Base-by-base conservation (phyloP, 2,113 vertebrate genomes). In the Panthera tigris region DNA sequence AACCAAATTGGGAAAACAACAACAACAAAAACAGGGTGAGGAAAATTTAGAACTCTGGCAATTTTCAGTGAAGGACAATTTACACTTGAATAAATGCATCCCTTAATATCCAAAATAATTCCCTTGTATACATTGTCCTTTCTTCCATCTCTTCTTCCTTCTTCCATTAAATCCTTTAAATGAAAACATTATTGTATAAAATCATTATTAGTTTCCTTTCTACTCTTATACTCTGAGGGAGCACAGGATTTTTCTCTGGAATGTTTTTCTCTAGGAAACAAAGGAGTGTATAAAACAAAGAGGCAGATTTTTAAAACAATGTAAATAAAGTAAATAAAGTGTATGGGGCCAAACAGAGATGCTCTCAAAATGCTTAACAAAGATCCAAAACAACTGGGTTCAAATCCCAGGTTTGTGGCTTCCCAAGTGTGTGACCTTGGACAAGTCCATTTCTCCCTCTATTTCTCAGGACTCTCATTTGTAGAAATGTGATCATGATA, bases 31-130 rank as follows among this genome's bases (percentile, higher is more conserved):
- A 66, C 19, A 41, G 14, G 21, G 16, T 29, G 13, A 91, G 16
- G 27, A 94, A 79, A 97, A 55, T 89, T 90, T 95, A 91, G 31
- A 90, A 83, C 3, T 71, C 36, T 39, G n/a, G 25, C 21, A 81
- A 68, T 2, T 66, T 96, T 94, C 19, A 12, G 11, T 66, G 88
- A 68, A 93, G 16, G n/a, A 80, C 8, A 71, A 55, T 65, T 89
- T 95, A 96, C 91, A 78, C 25, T 79, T 76, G 18, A 90, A 94
- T 16, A 86, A 76, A 92, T 41, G 39, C 8, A 79, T 66, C 19
- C 52, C 2, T 95, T 33, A 41, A 82, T 66, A 91, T 29, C 12
- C 25, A 68, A 97, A 93, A 69, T 55, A 97, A 91, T 71, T 86
- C 25, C 25, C 23, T 78, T 89, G 52, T 69, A 71, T 76, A 29